Percentiles rank a stretch among this genome's conserved stretches.
These are phyloP conservation scores for Rhorus exstirpatorius DNA, from an alignment of 2,888 invertebrate species.

Conservation along the genomic window DNA sequence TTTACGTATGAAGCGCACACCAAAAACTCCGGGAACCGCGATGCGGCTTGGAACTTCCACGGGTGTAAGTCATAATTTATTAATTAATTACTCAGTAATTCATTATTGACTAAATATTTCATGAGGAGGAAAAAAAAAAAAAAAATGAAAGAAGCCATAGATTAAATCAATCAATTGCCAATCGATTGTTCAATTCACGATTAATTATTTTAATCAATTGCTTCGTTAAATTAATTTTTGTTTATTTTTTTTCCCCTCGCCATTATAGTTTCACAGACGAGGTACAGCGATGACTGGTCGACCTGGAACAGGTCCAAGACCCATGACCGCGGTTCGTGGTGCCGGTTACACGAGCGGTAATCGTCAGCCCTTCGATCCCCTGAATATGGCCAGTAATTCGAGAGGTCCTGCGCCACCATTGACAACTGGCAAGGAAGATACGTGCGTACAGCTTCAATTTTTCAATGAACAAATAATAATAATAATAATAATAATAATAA, in stretches of 20 bases:
- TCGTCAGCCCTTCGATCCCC: conserved; percentile 91
- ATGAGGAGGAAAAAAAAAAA: no score
- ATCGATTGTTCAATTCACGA: no score
- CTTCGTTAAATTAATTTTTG: background rate
- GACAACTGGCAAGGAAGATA: conserved; percentile 92
- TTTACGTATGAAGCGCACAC: conserved; percentile 80
- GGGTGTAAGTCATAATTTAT: conserved; percentile 85
- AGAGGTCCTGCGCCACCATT: conserved; percentile 88
- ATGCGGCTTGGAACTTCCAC: conserved; percentile 88
- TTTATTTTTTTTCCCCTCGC: conserved; percentile 34
- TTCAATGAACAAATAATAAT: background rate
- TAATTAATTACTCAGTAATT: conserved; percentile 10
- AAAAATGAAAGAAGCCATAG: no score
- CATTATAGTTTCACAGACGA: conserved; percentile 84
- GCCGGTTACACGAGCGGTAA: conserved; percentile 96
- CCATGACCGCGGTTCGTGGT: conserved; percentile 98
- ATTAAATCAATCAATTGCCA: no score
- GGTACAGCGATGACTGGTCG: conserved; percentile 82
- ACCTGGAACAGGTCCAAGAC: conserved; percentile 88
- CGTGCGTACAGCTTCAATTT: conserved; percentile 87
- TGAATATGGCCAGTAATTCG: conserved; percentile 89
- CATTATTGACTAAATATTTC: conserved; percentile 2
- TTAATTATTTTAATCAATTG: no score
- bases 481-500: background rate
- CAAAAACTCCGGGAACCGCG: conserved; percentile 86